phyloP scores from a whole-genome alignment of 1,140 invertebrate species.

The Pogonognathellus flavescens region DNA sequence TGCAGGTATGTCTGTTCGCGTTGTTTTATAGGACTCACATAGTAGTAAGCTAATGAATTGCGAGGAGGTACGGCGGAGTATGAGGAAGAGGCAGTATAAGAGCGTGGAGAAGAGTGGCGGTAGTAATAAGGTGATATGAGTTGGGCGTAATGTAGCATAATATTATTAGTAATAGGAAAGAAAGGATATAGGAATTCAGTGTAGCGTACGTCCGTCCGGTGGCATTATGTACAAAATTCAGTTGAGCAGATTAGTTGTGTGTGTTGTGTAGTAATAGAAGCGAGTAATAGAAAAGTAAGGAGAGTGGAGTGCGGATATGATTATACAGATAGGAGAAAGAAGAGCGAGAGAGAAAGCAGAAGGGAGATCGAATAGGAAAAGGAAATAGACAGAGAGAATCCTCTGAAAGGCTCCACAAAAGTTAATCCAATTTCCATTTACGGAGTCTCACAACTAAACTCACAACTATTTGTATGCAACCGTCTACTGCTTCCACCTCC shows the following conservation, averaged over 20 bases:
- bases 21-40: too few relatives aligned
- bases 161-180: slow-evolving; percentile 6
- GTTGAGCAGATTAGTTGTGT: too few relatives aligned
- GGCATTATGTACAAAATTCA: background rate
- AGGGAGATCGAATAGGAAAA: slow-evolving; percentile 1
- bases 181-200: slow-evolving; percentile 8
- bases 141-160: background rate
- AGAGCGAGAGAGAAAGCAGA: slow-evolving; percentile 2
- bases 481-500: too few relatives aligned
- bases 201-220: slow-evolving; percentile 5
- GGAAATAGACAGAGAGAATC: slow-evolving; percentile 38
- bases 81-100: background rate
- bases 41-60: too few relatives aligned
- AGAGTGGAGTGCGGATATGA: background rate
- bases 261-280: background rate
- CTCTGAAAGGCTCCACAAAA: slow-evolving; percentile 48
- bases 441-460: slow-evolving; percentile 16
- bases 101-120: background rate
- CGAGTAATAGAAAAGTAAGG: background rate
- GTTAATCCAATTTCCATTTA: slow-evolving; percentile 52
- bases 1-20: background rate
- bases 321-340: background rate
- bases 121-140: background rate
- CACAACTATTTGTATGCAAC: too few relatives aligned
- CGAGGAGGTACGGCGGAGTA: background rate